Evolutionary conservation across 1,140 invertebrate species (phyloP).

Genomic region (Myzus persicae): DNA sequence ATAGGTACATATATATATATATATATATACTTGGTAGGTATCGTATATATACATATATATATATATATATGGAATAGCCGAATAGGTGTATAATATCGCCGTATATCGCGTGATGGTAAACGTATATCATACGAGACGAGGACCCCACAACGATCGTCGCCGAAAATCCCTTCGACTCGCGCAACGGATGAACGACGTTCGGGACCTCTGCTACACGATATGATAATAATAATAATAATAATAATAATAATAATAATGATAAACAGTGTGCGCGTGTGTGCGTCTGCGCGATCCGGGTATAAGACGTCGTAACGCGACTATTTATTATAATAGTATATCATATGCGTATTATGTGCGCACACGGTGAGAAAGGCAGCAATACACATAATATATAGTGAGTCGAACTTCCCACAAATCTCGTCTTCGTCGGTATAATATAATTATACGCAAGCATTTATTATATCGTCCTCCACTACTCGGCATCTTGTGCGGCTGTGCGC

Average conservation of each 20-base stretch:
- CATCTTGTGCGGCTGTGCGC: not conserved
- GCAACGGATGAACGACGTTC: slow-evolving; percentile 33
- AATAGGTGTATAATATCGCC: too few species aligned
- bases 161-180: slow-evolving; percentile 38
- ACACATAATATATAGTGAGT: not conserved
- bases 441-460: not conserved
- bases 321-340: not conserved
- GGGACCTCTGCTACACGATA: not conserved
- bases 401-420: slow-evolving; percentile 50
- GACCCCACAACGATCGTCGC: slow-evolving; percentile 30
- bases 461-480: not conserved
- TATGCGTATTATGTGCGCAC: too few species aligned
- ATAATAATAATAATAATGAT: too few species aligned
- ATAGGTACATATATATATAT: too few species aligned
- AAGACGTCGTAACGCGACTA: not conserved
- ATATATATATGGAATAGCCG: too few species aligned
- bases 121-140: not conserved
- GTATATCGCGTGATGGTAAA: not conserved
- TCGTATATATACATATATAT: too few species aligned
- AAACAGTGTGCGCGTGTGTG: not conserved
- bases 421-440: not conserved
- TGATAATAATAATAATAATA: not conserved
- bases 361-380: not conserved
- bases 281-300: not conserved
- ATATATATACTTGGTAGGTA: too few species aligned